Conservation (phyloP, 2,888 invertebrate genomes). For the Apoda limacodes region DNA sequence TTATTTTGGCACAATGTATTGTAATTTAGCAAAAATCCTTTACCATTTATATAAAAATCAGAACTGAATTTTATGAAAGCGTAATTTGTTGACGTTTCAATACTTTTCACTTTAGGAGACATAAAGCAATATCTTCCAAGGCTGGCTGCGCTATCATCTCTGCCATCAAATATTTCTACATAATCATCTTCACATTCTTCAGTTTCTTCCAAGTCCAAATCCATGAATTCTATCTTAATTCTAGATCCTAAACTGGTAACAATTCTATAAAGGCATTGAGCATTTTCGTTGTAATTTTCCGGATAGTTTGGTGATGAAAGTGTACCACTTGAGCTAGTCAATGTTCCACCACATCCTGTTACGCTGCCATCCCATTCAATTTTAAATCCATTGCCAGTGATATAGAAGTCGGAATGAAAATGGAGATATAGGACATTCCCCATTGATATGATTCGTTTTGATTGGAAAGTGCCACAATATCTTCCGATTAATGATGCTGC, state of each 20-base stretch:
- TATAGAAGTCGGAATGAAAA: slow-evolving; percentile 80
- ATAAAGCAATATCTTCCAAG: slow-evolving; percentile 75
- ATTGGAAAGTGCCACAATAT: slow-evolving; percentile 79
- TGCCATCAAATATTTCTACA: slow-evolving; percentile 77
- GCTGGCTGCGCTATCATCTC: slow-evolving; percentile 57
- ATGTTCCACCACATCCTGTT: slow-evolving; percentile 83
- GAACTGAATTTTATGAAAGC: slow-evolving; percentile 79
- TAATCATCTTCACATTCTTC: slow-evolving; percentile 75
- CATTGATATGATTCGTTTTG: slow-evolving; percentile 77
- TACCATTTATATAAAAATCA: slow-evolving; percentile 71
- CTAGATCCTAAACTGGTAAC: slow-evolving; percentile 77
- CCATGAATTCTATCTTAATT: slow-evolving; percentile 75
- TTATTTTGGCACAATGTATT: slow-evolving; percentile 76
- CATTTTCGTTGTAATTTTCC: slow-evolving; percentile 73
- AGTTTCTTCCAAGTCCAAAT: slow-evolving; percentile 77
- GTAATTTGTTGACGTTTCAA: slow-evolving; percentile 73
- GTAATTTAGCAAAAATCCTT: slow-evolving; percentile 86
- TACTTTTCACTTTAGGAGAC: slow-evolving; percentile 36
- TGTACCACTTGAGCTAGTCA: slow-evolving; percentile 76
- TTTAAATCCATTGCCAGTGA: slow-evolving; percentile 75
- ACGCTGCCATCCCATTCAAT: slow-evolving; percentile 55
- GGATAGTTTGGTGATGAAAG: slow-evolving; percentile 92
- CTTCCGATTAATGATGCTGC: slow-evolving; percentile 82
- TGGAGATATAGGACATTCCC: slow-evolving; percentile 80
- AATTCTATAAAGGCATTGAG: slow-evolving; percentile 86